Percentiles rank a stretch among this genome's conserved stretches.
Conservation (phyloP, 1,140 invertebrate species). For the Drosophila novamexicana region DNA sequence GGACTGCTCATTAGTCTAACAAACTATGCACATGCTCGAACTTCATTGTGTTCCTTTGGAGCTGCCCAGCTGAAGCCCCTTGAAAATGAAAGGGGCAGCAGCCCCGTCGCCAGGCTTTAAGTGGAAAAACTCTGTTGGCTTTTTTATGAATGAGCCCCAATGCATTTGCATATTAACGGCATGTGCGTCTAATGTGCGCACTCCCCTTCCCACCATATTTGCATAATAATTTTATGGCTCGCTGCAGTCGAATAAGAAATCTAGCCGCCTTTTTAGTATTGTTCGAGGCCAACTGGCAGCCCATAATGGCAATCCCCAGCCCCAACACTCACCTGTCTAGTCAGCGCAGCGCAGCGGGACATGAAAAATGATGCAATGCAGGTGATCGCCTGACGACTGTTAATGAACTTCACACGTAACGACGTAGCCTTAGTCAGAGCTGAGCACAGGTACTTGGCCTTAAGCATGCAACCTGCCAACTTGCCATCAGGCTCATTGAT, state of each 20-base stretch:
- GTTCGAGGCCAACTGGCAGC: slow-evolving; percentile 56
- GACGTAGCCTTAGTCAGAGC: neutral
- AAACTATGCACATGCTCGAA: slow-evolving; percentile 40
- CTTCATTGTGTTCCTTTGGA: slow-evolving; percentile 20
- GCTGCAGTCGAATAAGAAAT: slow-evolving; percentile 70
- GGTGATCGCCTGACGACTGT: slow-evolving; percentile 51
- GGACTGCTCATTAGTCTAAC: slow-evolving; percentile 53
- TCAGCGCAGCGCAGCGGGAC: slow-evolving; percentile 26
- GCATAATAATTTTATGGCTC: slow-evolving; percentile 79
- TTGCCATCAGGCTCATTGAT: neutral
- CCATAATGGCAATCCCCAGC: slow-evolving; percentile 46
- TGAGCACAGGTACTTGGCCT: slow-evolving; percentile 3
- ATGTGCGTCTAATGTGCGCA: slow-evolving; percentile 74
- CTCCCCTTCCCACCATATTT: slow-evolving; percentile 51
- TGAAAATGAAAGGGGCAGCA: neutral
- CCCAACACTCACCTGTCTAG: neutral
- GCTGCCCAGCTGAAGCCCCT: slow-evolving; percentile 17
- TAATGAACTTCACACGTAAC: slow-evolving; percentile 57
- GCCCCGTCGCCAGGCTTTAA: slow-evolving; percentile 13
- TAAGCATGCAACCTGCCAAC: slow-evolving; percentile 10
- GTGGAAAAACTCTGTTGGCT: slow-evolving; percentile 3
- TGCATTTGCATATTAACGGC: slow-evolving; percentile 78
- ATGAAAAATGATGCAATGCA: slow-evolving; percentile 53
- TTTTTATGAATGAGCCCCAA: slow-evolving; percentile 42
- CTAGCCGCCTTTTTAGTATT: slow-evolving; percentile 52